A percentile compares a stretch with the other conserved stretches of the same genome.
These are phyloP conservation scores for Hypocryptadius cinnamomeus DNA, from an alignment of 2,113 vertebrate species.

Conservation along the genomic window DNA sequence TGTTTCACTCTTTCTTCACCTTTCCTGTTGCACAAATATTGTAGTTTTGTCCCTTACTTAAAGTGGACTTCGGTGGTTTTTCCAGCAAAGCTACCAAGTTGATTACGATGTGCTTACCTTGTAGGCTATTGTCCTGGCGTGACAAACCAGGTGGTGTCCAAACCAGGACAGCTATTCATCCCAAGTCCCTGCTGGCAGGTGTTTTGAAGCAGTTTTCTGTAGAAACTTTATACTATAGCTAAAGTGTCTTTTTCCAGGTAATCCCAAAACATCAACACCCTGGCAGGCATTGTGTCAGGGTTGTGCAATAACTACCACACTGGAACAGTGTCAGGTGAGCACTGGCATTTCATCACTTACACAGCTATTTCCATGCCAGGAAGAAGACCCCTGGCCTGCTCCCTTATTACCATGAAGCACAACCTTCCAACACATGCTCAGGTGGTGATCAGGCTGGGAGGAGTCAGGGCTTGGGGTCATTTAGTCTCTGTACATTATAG, in stretches of 20 bases:
- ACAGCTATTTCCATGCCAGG: not conserved
- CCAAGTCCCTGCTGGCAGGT: not conserved
- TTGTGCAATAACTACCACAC: not conserved
- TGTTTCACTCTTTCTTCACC: not conserved
- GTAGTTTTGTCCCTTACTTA: not conserved
- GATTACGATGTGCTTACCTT: accelerated
- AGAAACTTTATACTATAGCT: not conserved
- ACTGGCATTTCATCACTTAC: not conserved
- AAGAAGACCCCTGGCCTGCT: not conserved
- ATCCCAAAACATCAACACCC: not conserved
- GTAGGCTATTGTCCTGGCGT: not conserved
- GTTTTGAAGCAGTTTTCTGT: not conserved
- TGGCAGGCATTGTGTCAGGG: not conserved
- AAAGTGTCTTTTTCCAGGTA: not conserved
- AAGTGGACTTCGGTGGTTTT: not conserved
- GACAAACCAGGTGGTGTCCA: not conserved
- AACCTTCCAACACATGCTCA: not conserved
- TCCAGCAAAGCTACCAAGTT: not conserved
- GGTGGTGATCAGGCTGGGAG: accelerated
- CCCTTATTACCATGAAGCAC: not conserved
- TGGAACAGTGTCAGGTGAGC: not conserved
- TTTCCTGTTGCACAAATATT: accelerated
- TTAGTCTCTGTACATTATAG: not conserved
- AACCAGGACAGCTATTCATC: not conserved
- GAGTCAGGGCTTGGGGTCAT: accelerated